These are phyloP conservation scores for Hypolimnas misippus DNA, from an alignment of 2,888 invertebrate species.

Conservation along the genomic window DNA sequence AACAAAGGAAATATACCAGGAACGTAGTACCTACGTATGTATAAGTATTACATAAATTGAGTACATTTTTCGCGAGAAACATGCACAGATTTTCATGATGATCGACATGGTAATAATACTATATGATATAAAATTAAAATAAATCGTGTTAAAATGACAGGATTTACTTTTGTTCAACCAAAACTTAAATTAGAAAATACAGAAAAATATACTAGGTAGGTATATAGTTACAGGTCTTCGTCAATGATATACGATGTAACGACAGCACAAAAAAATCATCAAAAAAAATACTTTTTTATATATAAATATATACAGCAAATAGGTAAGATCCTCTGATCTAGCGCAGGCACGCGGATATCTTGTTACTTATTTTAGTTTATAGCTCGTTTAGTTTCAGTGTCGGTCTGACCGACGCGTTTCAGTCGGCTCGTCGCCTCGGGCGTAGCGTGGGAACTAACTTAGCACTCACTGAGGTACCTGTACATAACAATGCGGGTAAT, in stretches of 20 bases:
- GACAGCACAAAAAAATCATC: neutral
- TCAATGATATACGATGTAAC: neutral
- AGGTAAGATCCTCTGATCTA: neutral
- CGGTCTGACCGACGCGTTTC: constrained; percentile 35
- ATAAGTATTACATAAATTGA: too few species aligned
- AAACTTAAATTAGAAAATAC: too few species aligned
- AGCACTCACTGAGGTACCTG: constrained; percentile 18
- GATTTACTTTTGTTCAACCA: too few species aligned
- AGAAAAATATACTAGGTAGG: too few species aligned
- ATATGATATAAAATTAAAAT: too few species aligned
- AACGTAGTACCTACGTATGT: too few species aligned
- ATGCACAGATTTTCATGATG: too few species aligned
- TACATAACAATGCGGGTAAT: constrained; percentile 17
- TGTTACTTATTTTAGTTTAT: constrained; percentile 27
- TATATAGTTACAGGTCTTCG: neutral
- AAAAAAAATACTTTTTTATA: neutral
- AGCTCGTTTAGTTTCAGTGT: constrained; percentile 36
- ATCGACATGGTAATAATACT: too few species aligned
- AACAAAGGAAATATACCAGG: too few species aligned
- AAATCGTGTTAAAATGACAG: too few species aligned
- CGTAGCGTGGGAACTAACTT: constrained; percentile 40
- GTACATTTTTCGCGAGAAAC: too few species aligned
- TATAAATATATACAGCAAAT: neutral
- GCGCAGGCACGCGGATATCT: neutral
- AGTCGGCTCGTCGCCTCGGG: constrained; percentile 36